Conservation (phyloP, 1,140 invertebrate genomes). For the Zaprionus inermis region DNA sequence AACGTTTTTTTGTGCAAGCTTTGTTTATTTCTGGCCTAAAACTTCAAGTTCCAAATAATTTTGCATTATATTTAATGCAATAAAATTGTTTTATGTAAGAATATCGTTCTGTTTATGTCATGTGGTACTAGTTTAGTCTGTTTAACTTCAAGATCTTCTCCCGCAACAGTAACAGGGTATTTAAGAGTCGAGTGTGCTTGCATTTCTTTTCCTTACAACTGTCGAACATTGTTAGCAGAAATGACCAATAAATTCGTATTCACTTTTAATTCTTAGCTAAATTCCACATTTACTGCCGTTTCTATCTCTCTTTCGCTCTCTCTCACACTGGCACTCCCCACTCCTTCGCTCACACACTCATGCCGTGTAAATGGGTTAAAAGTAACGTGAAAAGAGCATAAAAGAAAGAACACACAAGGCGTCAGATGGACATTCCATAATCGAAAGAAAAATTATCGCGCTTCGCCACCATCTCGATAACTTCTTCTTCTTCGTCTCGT, state of each 20-base stretch:
- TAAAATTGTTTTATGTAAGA: too few relatives aligned
- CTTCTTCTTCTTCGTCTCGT: too few relatives aligned
- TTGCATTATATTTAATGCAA: too few relatives aligned
- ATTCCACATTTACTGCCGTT: neutral
- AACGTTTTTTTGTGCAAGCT: neutral
- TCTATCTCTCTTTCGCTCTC: neutral
- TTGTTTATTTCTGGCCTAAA: too few relatives aligned
- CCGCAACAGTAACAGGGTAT: too few relatives aligned
- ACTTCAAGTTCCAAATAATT: too few relatives aligned
- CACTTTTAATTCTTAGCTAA: constrained; percentile 47
- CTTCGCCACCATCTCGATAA: neutral
- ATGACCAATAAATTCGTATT: constrained; percentile 32
- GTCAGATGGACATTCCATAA: constrained; percentile 39
- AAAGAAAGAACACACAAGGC: neutral
- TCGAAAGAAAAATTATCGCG: constrained; percentile 44
- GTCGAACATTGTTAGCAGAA: constrained; percentile 15
- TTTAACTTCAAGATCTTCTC: too few relatives aligned
- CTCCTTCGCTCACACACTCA: neutral
- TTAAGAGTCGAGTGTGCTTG: neutral
- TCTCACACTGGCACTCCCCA: neutral
- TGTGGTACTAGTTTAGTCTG: too few relatives aligned
- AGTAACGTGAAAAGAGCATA: too few relatives aligned
- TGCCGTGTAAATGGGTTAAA: neutral
- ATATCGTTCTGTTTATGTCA: too few relatives aligned
- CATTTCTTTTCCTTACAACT: too few relatives aligned